Evolutionary conservation across 1,140 invertebrate species (phyloP), one percentile per base, ranked within the genome.

Genomic region (Philotrypesis tridentata): DNA sequence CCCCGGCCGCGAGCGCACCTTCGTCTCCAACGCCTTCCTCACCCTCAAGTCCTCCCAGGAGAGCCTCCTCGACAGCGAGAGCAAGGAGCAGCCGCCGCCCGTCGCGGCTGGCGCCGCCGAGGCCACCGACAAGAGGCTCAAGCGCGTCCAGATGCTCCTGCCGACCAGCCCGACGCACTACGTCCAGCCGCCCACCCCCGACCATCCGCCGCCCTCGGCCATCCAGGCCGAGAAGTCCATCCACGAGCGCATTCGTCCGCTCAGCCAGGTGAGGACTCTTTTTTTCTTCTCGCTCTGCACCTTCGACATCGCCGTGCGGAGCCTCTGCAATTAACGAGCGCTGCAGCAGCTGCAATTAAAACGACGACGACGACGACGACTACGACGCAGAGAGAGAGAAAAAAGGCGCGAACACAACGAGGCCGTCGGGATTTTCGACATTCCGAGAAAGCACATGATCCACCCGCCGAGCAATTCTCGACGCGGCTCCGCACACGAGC

Each of bases 181-280:
- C 87, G 94, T 95, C 71, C 97, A 98, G 91, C 97, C 97, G 6
- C 97, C 97, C 0, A 99, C 97, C 5, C 97, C 97, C 0, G 97
- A 98, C 87, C 97, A 98, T 92, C 97, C 97, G 6, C 98, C 98
- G 8, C 98, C 98, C 0, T 97, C 96, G n/a, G 96, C 97, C 8
- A 93, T 95, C 84, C 96, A 97, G 85, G 97, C 98, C 0, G 96
- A 97, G 90, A 95, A 95, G 87, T 96, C 96, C 84, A 99, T 99
- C 86, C 96, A 97, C 87, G 96, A 97, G 87, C 94, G 96, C 89
- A 98, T 99, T 85, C 94, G 97, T 86, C 97, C 97, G 25, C 91
- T 97, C 17, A 97, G 96, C 92, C 96, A 97, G 95, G 97, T 97
- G 89, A 93, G 93, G 1, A 9, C 0, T 43, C 48, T 21, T 55